phyloP scores from a whole-genome alignment of 2,888 invertebrate genomes.

The Leptinotarsa peninsularis region DNA sequence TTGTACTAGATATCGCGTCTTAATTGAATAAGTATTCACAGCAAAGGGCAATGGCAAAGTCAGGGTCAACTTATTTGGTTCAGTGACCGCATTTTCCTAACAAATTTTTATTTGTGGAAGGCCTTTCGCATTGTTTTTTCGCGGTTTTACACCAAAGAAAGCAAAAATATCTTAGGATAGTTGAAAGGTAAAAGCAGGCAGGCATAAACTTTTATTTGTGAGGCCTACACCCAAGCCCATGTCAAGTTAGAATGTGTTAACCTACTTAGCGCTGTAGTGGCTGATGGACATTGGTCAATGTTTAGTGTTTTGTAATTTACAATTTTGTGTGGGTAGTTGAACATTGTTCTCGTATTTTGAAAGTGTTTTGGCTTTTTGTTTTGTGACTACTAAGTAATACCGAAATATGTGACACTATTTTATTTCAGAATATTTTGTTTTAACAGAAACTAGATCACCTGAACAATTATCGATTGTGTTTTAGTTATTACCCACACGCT shows the following conservation, averaged over 20 bases:
- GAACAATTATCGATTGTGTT: too few species aligned
- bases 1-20: conserved; percentile 14
- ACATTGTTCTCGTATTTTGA: neutral
- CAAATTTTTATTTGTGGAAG: conserved; percentile 39
- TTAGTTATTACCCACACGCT: too few species aligned
- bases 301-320: neutral
- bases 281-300: neutral
- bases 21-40: conserved; percentile 43
- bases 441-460: too few species aligned
- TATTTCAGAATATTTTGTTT: too few species aligned
- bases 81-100: conserved; percentile 70
- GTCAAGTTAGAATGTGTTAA: conserved; percentile 13
- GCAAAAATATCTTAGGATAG: neutral
- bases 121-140: too few species aligned
- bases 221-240: conserved; percentile 11
- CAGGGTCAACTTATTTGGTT: conserved; percentile 73
- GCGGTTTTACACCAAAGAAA: neutral
- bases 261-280: neutral
- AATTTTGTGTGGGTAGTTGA: neutral
- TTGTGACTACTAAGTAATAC: too few species aligned
- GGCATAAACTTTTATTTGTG: neutral
- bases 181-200: neutral
- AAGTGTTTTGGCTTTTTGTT: neutral
- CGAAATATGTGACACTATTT: too few species aligned
- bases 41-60: conserved; percentile 73